Percentiles rank a stretch among this genome's conserved stretches.
Conservation (phyloP, 1,140 invertebrate species). For the Hycleus cichorii region DNA sequence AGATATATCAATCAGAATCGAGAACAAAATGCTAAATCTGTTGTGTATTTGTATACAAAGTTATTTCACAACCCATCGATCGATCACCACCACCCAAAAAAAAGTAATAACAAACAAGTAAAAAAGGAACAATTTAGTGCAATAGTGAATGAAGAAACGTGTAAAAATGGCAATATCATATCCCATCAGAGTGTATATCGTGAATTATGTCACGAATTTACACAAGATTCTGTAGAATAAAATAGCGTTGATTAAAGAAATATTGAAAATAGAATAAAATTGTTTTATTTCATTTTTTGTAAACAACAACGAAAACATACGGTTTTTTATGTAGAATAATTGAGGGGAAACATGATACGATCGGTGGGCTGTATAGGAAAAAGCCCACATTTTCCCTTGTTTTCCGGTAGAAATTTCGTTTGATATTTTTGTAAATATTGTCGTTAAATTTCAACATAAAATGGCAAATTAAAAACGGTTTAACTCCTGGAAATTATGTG, state of each 20-base stretch:
- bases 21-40: not conserved
- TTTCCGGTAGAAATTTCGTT: too few relatives aligned
- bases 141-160: conserved; percentile 33
- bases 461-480: too few relatives aligned
- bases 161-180: conserved; percentile 41
- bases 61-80: conserved; percentile 18
- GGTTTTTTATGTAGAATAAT: not conserved
- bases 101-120: too few relatives aligned
- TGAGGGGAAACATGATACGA: not conserved
- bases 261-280: conserved; percentile 31
- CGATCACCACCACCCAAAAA: conserved; percentile 23
- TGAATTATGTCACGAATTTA: conserved; percentile 29
- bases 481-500: too few relatives aligned
- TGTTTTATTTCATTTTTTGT: not conserved
- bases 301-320: not conserved
- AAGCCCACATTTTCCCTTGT: conserved; percentile 1
- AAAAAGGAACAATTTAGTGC: conserved; percentile 30
- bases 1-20: too few relatives aligned
- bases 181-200: conserved; percentile 34
- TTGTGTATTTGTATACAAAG: conserved; percentile 11
- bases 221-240: conserved; percentile 36
- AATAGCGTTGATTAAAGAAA: conserved; percentile 40
- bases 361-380: conserved; percentile 6
- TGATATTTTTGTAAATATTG: too few relatives aligned
- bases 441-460: too few relatives aligned